These are phyloP conservation scores for Drosophila borborema DNA, from an alignment of 2,888 invertebrate genomes.

Conservation along the genomic window DNA sequence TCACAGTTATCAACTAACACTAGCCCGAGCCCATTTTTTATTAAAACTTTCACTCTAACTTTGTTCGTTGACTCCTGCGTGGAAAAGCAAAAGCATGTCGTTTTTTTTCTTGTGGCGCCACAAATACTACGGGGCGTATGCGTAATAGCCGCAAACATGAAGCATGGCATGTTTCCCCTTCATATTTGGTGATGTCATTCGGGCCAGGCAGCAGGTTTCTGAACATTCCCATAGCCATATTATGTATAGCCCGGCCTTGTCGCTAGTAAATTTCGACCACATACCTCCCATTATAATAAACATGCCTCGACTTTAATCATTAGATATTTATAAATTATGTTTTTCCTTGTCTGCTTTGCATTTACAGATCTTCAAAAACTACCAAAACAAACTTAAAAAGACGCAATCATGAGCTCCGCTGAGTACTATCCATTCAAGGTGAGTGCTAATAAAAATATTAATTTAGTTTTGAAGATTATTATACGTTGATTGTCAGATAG, in stretches of 20 bases:
- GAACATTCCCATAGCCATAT: slow-evolving; percentile 24
- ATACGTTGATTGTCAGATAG: slow-evolving; percentile 10
- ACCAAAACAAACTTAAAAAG: slow-evolving; percentile 84
- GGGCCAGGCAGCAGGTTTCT: slow-evolving; percentile 24
- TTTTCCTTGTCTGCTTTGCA: slow-evolving; percentile 25
- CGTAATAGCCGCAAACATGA: slow-evolving; percentile 41
- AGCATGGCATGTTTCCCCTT: slow-evolving; percentile 41
- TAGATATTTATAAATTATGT: slow-evolving; percentile 45
- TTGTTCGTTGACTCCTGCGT: slow-evolving; percentile 58
- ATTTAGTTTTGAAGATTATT: background rate
- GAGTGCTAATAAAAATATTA: slow-evolving; percentile 75
- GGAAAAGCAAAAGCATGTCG: slow-evolving; percentile 16
- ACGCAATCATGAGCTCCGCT: slow-evolving; percentile 88
- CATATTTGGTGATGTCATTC: slow-evolving; percentile 61
- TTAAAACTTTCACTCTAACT: slow-evolving; percentile 62
- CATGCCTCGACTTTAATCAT: slow-evolving; percentile 19
- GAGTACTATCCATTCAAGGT: slow-evolving; percentile 96
- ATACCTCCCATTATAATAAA: slow-evolving; percentile 3
- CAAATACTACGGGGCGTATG: slow-evolving; percentile 54
- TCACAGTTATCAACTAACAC: slow-evolving; percentile 24
- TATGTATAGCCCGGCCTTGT: slow-evolving; percentile 44
- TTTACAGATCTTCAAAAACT: slow-evolving; percentile 62
- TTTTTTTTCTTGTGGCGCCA: slow-evolving; percentile 52
- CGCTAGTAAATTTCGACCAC: slow-evolving; percentile 9
- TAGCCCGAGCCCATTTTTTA: slow-evolving; percentile 15